A percentile compares a stretch with the other conserved stretches of the same genome.
Conservation (phyloP, 2,888 invertebrate genomes). For the Gerris lacustris region DNA sequence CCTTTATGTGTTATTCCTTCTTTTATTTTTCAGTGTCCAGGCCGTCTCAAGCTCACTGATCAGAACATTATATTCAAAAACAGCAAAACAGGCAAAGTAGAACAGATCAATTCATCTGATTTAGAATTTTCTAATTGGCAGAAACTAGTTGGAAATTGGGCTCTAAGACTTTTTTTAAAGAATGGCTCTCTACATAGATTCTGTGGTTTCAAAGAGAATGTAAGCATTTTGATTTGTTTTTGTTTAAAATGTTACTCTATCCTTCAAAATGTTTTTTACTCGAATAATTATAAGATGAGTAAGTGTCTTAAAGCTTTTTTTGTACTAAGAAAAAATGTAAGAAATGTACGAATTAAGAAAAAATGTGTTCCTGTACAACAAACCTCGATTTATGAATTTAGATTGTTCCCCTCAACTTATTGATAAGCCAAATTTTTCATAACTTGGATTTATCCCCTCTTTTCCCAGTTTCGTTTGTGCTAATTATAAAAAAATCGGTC, state of each 20-base stretch:
- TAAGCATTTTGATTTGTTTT: conserved; percentile 37
- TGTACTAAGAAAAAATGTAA: too few relatives aligned
- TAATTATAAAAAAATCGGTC: too few relatives aligned
- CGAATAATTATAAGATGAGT: not conserved
- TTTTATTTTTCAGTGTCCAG: conserved; percentile 56
- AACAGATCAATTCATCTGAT: conserved; percentile 70
- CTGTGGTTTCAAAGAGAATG: conserved; percentile 82
- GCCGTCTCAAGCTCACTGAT: conserved; percentile 82
- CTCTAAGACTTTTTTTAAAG: conserved; percentile 75
- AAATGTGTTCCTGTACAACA: too few relatives aligned
- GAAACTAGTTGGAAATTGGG: conserved; percentile 80
- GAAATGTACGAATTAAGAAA: too few relatives aligned
- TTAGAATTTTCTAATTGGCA: conserved; percentile 87
- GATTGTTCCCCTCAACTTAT: too few relatives aligned
- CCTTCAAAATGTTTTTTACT: not conserved
- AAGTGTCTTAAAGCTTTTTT: too few relatives aligned
- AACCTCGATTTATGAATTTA: too few relatives aligned
- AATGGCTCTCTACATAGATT: conserved; percentile 83
- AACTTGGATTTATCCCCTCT: too few relatives aligned
- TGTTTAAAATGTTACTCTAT: not conserved
- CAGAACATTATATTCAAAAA: conserved; percentile 86
- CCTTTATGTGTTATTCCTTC: too few relatives aligned
- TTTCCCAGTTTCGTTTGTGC: too few relatives aligned
- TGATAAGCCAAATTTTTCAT: too few relatives aligned
- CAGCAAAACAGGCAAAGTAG: conserved; percentile 90